These are phyloP conservation scores for Paraplagusia blochii DNA, from an alignment of 2,113 vertebrate species.

Conservation along the genomic window DNA sequence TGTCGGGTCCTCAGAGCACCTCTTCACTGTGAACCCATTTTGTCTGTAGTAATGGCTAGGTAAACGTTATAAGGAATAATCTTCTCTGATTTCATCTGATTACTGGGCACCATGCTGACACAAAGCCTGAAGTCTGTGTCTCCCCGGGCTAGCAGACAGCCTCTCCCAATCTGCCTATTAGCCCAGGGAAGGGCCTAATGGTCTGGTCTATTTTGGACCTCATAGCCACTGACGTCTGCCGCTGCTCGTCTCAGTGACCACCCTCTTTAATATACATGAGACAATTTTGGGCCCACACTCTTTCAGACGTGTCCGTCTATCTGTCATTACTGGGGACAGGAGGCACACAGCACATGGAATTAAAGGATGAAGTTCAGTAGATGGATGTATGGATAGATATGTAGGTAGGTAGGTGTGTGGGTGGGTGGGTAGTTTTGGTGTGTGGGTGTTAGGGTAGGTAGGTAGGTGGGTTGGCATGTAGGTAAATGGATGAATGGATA, in stretches of 20 bases:
- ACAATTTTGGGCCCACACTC: conserved; percentile 65
- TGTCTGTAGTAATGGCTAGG: conserved; percentile 75
- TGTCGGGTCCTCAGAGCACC: conserved; percentile 66
- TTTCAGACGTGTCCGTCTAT: conserved; percentile 54
- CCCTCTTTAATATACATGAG: conserved; percentile 76
- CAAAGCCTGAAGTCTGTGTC: conserved; percentile 67
- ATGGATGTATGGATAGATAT: no score
- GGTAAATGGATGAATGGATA: no score
- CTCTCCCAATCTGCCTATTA: conserved; percentile 70
- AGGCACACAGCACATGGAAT: conserved; percentile 50
- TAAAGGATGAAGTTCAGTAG: conserved; percentile 35
- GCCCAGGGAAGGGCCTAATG: conserved; percentile 69
- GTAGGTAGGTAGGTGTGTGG: no score
- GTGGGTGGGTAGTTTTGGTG: no score
- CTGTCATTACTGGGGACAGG: conserved; percentile 53
- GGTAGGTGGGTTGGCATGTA: no score
- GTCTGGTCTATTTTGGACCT: conserved; percentile 70
- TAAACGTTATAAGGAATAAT: conserved; percentile 82
- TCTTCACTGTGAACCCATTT: conserved; percentile 74
- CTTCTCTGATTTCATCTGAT: conserved; percentile 82
- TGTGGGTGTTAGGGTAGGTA: no score
- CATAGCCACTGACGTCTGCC: conserved; percentile 61
- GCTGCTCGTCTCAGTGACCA: conserved; percentile 58
- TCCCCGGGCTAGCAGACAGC: conserved; percentile 58
- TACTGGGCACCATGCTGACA: conserved; percentile 75